These are phyloP conservation scores for Premnoplex brunnescens DNA, from an alignment of 2,797 vertebrate species.

Conservation along the genomic window DNA sequence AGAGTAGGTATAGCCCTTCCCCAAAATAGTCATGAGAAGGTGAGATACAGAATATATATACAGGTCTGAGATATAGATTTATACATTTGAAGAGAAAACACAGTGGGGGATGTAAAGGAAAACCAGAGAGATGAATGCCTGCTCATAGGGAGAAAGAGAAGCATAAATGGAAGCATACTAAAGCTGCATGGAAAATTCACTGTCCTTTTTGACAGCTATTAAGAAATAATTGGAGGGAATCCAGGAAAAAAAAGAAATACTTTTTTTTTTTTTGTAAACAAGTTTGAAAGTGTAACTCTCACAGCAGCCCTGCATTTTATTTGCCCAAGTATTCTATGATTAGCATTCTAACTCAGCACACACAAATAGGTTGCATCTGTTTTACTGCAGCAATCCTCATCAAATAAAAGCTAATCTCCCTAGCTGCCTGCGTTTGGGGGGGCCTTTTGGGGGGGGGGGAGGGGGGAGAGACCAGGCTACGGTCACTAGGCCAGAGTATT, in stretches of 20 bases:
- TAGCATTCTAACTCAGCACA: neutral
- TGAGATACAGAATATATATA: neutral
- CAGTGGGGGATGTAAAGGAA: neutral
- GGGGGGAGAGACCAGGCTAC: too few species aligned
- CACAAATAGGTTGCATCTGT: neutral
- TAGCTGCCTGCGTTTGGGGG: neutral
- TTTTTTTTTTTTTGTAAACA: neutral
- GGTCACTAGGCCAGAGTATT: neutral
- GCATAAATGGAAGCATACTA: neutral
- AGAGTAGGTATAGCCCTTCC: neutral
- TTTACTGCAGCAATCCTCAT: neutral
- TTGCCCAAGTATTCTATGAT: neutral
- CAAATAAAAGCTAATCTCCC: neutral
- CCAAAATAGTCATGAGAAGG: accelerated
- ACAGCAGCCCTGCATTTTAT: neutral
- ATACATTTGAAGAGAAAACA: neutral
- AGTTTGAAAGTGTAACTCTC: neutral
- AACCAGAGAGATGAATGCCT: neutral
- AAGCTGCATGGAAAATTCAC: neutral
- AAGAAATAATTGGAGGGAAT: neutral
- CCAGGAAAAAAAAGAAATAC: neutral
- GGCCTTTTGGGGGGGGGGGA: too few species aligned
- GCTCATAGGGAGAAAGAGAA: neutral
- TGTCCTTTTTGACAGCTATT: neutral
- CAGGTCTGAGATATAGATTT: neutral